A percentile compares a stretch with the other conserved stretches of the same genome.
Evolutionary conservation across 2,888 invertebrate genomes (phyloP).

Genomic region (Ceraclea dissimilis): DNA sequence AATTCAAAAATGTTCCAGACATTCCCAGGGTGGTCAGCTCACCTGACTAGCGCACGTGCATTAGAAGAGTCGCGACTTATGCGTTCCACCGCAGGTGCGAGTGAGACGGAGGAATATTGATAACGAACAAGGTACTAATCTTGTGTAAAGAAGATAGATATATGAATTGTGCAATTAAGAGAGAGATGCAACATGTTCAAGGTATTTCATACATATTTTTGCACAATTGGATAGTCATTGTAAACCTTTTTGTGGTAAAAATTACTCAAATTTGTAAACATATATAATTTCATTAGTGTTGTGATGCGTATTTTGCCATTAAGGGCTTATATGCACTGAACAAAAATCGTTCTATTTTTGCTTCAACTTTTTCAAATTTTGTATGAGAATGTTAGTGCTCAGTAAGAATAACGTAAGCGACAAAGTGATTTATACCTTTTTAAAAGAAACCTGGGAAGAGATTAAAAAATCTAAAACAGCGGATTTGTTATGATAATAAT

Average conservation of each 20-base stretch:
- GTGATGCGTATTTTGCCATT: no score
- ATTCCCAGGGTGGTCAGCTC: slow-evolving; percentile 26
- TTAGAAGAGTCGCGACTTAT: slow-evolving; percentile 7
- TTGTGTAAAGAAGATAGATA: not conserved
- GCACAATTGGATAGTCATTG: not conserved
- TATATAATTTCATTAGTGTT: no score
- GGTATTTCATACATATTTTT: not conserved
- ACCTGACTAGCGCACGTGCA: slow-evolving; percentile 25
- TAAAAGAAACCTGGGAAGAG: no score
- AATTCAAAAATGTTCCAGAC: slow-evolving; percentile 8
- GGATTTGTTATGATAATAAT: no score
- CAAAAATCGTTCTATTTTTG: no score
- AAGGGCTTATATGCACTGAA: no score
- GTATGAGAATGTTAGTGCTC: no score
- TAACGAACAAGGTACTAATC: not conserved
- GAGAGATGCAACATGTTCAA: not conserved
- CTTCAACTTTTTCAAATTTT: no score
- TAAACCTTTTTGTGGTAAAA: not conserved
- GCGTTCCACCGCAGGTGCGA: not conserved
- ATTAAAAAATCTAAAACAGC: no score
- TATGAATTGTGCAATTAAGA: not conserved
- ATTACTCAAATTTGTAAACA: no score
- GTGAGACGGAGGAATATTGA: not conserved
- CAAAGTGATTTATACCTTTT: no score
- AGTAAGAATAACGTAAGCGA: no score